Conservation (phyloP, 2,113 vertebrate species). For the Pampusana beccarii region DNA sequence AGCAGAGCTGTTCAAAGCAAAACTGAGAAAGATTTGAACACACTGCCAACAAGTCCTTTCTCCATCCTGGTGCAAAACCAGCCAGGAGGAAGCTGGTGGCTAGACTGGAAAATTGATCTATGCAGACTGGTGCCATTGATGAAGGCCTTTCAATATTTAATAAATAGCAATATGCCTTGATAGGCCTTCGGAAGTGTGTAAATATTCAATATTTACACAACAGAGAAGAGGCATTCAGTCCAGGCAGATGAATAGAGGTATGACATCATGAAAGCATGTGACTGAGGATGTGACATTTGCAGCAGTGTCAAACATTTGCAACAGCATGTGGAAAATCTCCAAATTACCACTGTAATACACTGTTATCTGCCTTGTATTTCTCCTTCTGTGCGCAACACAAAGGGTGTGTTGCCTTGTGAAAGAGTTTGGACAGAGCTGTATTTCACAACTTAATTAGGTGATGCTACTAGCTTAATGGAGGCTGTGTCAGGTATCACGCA, state of each 20-base stretch:
- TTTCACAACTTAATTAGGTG: background rate
- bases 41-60: background rate
- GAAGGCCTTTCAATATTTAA: background rate
- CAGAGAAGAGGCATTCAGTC: background rate
- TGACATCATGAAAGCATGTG: background rate
- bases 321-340: background rate
- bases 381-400: background rate
- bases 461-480: background rate
- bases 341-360: background rate
- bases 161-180: background rate
- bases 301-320: background rate
- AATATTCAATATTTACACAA: background rate
- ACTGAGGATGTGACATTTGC: background rate
- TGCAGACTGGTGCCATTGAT: background rate
- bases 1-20: background rate
- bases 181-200: background rate
- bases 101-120: too few species aligned
- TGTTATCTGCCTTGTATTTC: background rate
- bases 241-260: background rate
- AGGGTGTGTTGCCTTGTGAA: rapidly evolving
- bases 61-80: background rate
- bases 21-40: background rate
- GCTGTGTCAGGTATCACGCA: background rate
- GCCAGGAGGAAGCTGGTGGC: background rate
- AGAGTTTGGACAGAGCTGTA: background rate